Base-by-base conservation (phyloP, 2,797 vertebrate genomes). In the Spondyliosoma cantharus region DNA sequence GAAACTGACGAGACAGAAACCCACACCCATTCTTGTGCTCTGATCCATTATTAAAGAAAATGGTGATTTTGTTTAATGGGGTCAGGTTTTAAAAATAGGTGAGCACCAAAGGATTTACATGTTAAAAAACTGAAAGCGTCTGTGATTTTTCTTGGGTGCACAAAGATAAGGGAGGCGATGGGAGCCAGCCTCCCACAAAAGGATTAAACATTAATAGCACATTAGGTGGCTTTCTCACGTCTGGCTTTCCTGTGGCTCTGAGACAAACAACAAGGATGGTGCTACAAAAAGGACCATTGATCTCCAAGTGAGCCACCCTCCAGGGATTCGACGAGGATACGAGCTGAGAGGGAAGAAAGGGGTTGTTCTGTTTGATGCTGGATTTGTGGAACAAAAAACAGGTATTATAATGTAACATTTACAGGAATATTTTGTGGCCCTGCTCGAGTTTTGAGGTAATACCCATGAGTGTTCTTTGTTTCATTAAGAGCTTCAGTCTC, bases 201-300 rank as follows among this genome's bases (percentile, higher is more conserved):
- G 75, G 78, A 90, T 90, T 84, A 86, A 86, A 88, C 81, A 86
- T 81, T 86, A 87, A 89, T 85, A 78, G 80, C 69, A 80, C 74
- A 83, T 85, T 82, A 80, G 64, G 80, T 81, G 76, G 56, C 79
- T 91, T 91, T 90, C 85, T 86, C 88, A 87, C n/a, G 67, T 89
- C 84, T 84, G 61, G 54, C 72, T 87, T 85, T 86, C 78, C 79
- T 48, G 71, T 71, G 85, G 81, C 79, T 86, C 79, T 29, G 76
- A 85, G 80, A 83, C 82, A 88, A 89, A 90, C 88, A 88, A 84
- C 75, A 86, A 78, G 76, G 73, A 80, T 20, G 53, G 52, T 25
- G 69, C 62, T 53, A 80, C 72, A 86, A 85, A 87, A 86, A 84
- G 61, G 74, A 89, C 67, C 75, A 87, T 88, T 86, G 73, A 90